Base-by-base conservation (phyloP, 2,113 vertebrate genomes). In the Balaenoptera acutorostrata region DNA sequence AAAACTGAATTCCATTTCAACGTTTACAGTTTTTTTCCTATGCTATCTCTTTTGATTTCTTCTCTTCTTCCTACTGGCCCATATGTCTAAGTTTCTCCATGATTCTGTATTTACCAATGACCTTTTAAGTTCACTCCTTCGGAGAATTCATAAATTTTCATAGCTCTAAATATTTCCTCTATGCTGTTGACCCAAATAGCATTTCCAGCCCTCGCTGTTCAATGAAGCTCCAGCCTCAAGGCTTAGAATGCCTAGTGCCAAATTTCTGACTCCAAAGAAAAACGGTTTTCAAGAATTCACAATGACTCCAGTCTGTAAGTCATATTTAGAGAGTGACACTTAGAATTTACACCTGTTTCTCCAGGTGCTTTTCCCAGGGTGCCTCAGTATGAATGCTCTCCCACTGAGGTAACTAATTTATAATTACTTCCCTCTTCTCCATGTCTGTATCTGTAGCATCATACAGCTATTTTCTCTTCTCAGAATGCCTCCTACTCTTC, bases 181-280 rank as follows among this genome's bases (percentile, higher is more conserved):
- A 5, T 36, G 52, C 20, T 59, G 36, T 82, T 84, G 46, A 81
- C 44, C 36, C 72, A 95, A 46, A 95, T 66, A 72, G 52, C 17
- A 82, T 94, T 82, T 95, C 71, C 41, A 95, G 36, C 78, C 68
- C n/a, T 81, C n/a, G 55, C 14, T 82, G 15, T 86, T 95, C 25
- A 88, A 18, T 12, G 44, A 83, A 20, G 29, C 29, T 84, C 3
- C 31, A 59, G 7, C 84, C 91, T 44, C 52, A 68, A 81, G 55
- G 82, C 5, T 41, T 59, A 94, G 44, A 77, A 49, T 31, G 23
- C 8, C 36, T 66, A 13, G 46, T 97, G 96, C 81, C 75, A 82
- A 93, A 84, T 52, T 94, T 92, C 52, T 63, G 55, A 95, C 91
- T 91, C 77, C 18, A 85, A 41, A 96, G 59, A 63, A 46, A 90